Evolutionary conservation across 2,113 vertebrate species (phyloP), one percentile per base, ranked within the genome.

Genomic region (Tachysurus fulvidraco): DNA sequence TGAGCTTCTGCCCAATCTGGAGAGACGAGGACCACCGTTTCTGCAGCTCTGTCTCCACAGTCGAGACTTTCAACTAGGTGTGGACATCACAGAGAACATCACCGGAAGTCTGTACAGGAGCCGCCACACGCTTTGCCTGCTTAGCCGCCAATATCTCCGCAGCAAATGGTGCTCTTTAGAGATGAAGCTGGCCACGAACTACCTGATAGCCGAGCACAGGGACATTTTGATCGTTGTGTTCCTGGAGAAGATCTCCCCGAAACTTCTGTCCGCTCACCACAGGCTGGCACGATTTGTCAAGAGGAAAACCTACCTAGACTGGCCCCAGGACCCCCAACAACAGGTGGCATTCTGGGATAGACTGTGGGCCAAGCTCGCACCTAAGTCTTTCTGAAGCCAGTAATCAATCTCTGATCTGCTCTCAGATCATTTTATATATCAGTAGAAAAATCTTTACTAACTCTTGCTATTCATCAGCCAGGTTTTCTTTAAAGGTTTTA

Each of bases 141-240:
- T 77, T 46, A 77, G 46, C 46, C 46, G 25, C 16, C 74, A 77
- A 5, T 50, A 77, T 46, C 25, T 77, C 1, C 74, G 23, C 44
- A 77, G 74, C 74, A 77, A n/a, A 12, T 77, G 74, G 74, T 52
- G 23, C 46, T 77, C 46, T 77, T 77, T 77, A 7, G 74, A 77
- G 74, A 77, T 77, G 74, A 77, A 52, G 44, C 44, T 50, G 71
- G 74, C 74, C 74, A 50, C 74, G n/a, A 23, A 77, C 46, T 6
- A 25, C 46, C 16, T 77, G 46, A 46, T 77, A 1, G 74, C n/a
- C 23, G 74, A 50, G 25, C 25, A 54, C 23, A n/a, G 74, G 46
- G 74, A 54, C 10, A 25, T 77, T n/a, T 46, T 28, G 46, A 28
- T 77, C 12, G 25, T 77, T 4, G 46, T 77, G 74, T 77, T 52